Evolutionary conservation across 2,888 invertebrate genomes (phyloP).

Genomic region (Plutella xylostella): DNA sequence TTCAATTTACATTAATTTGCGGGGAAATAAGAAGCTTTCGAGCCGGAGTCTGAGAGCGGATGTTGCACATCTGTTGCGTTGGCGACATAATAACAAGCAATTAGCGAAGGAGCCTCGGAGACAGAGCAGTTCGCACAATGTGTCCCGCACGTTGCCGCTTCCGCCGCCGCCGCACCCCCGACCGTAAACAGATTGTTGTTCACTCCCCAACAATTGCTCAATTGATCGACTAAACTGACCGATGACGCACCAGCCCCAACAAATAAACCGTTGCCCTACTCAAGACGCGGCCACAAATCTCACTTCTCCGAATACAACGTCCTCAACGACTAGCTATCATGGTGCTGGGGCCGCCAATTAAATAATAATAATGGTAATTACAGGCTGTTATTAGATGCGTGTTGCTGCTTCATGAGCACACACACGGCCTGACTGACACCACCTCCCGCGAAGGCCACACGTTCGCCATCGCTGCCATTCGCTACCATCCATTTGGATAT

Average conservation of each 20-base stretch:
- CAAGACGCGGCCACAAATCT: conserved; percentile 1
- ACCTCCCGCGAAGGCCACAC: conserved; percentile 47
- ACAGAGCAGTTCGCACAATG: conserved; percentile 54
- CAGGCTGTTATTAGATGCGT: conserved; percentile 36
- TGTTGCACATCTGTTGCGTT: conserved; percentile 63
- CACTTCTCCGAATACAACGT: not conserved
- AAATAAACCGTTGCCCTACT: not conserved
- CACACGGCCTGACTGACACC: conserved; percentile 36
- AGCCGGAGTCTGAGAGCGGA: conserved; percentile 36
- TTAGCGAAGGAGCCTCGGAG: conserved; percentile 36
- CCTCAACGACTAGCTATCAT: not conserved
- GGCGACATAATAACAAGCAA: conserved; percentile 62
- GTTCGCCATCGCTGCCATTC: conserved; percentile 36
- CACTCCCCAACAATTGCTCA: conserved; percentile 5
- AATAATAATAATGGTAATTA: conserved; percentile 26
- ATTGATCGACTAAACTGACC: conserved; percentile 3
- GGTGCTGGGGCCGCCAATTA: not conserved
- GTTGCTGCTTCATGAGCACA: conserved; percentile 40
- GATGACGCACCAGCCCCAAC: conserved; percentile 4
- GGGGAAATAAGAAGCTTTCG: conserved; percentile 23
- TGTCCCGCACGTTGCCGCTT: conserved; percentile 55
- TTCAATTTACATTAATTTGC: conserved; percentile 19
- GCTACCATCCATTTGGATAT: too few species aligned
- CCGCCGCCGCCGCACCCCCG: conserved; percentile 21
- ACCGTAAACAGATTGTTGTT: conserved; percentile 2